Evolutionary conservation across 1,140 invertebrate genomes (phyloP).

Genomic region (Caerostris darwini): DNA sequence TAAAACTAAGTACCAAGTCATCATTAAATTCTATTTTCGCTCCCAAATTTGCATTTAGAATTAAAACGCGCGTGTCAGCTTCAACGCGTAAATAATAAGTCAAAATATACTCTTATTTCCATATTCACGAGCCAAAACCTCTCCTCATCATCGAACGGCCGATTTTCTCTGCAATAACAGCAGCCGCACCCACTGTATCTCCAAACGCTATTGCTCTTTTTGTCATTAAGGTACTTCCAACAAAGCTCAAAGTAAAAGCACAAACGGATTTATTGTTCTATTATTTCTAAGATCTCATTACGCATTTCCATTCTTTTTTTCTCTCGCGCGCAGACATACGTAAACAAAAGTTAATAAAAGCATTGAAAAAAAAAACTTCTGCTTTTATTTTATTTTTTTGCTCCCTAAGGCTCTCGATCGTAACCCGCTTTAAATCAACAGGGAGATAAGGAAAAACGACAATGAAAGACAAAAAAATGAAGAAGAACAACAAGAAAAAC

Average conservation of each 20-base stretch:
- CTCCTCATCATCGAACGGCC: too few relatives aligned
- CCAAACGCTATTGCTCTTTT: not conserved
- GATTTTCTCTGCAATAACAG: not conserved
- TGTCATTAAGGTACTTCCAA: constrained; percentile 5
- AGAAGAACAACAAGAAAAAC: not conserved
- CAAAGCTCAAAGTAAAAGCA: not conserved
- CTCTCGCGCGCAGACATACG: not conserved
- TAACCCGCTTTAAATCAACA: constrained; percentile 61
- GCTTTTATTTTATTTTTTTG: not conserved
- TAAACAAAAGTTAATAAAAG: not conserved
- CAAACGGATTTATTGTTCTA: constrained; percentile 16
- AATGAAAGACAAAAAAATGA: constrained; percentile 46
- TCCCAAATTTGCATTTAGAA: too few relatives aligned
- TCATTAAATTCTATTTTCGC: too few relatives aligned
- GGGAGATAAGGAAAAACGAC: not conserved
- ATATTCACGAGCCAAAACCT: too few relatives aligned
- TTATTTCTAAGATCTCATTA: constrained; percentile 46
- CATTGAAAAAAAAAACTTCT: not conserved
- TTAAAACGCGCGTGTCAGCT: too few relatives aligned
- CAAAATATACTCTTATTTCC: too few relatives aligned
- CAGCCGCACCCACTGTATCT: not conserved
- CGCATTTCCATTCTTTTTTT: not conserved
- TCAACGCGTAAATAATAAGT: too few relatives aligned
- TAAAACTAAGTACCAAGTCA: too few relatives aligned
- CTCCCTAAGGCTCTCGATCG: constrained; percentile 25